Base-by-base conservation (phyloP, 2,797 vertebrate species). In the Mus minutoides region DNA sequence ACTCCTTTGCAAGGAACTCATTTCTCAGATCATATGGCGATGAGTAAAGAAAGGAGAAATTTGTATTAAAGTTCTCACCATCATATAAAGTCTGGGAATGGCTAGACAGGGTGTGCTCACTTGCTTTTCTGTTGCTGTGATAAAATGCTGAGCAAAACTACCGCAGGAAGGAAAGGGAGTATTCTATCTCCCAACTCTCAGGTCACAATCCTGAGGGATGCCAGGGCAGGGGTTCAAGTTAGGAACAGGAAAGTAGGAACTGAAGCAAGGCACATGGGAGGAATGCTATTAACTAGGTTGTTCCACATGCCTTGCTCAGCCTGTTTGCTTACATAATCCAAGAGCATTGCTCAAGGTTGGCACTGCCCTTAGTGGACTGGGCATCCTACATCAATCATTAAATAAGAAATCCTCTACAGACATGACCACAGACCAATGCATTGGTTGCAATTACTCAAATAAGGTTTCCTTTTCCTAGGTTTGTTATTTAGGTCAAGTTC, bases 31-130 rank as follows among this genome's bases (percentile, higher is more conserved):
- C 10, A 40, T 31, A 75, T 49, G 43, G 58, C 69, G 90, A 24
- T 10, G 34, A 67, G 4, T 43, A 43, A 90, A 49, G 4, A 67
- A 60, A 60, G 3, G 0, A 85, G 17, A 62, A 34, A 54, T 54
- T 24, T 84, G 19, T 85, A 6, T 43, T 88, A 6, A 52, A 34
- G 14, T 82, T 85, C 73, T 56, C 31, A 80, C 58, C 73, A 21
- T 79, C 67, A 95, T 67, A 71, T 87, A 10, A 29, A 85, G n/a
- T 43, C 37, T 67, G 76, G 43, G 90, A 89, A 87, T 76, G 31
- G 29, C 26, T 95, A 94, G 62, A 76, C 46, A 60, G 24, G 60
- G 56, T 29, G 16, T 60, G 7, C 9, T 71, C 85, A 40, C 49
- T 52, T 67, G 19, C 6, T 24, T 85, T 69, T 85, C 83, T 67